Base-by-base conservation (phyloP, 2,797 vertebrate genomes). In the Garrulus glandarius region DNA sequence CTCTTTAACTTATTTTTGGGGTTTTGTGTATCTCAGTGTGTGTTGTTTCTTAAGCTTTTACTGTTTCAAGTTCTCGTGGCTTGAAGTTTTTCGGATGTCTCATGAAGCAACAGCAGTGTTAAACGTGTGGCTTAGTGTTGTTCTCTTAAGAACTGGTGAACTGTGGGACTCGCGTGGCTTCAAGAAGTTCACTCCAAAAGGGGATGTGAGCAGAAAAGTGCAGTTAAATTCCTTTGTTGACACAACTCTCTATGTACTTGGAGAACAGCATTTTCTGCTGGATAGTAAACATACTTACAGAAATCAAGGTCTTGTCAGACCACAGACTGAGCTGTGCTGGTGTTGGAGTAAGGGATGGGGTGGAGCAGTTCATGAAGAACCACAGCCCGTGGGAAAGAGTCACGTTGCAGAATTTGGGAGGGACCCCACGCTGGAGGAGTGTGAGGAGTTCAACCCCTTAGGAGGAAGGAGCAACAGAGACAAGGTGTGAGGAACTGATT, bases 21-120 rank as follows among this genome's bases (percentile, higher is more conserved):
- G 8, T 39, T 65, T 49, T 52, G 3, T 2, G 0, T 32, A 5
- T 17, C 10, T 36, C 0, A 9, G 3, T 24, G 5, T 21, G 2
- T 30, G 23, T 24, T 69, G 18, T 67, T 53, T 67, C 27, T 13
- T 23, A 9, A 50, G 13, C 13, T 60, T 72, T 59, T 65, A 13
- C 27, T 67, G 0, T 34, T 70, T 15, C 21, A 27, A 21, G 17
- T 22, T 34, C 34, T 59, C 1, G 5, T 34, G 56, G 41, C 74
- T 43, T 69, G 34, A 63, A 56, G 55, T 41, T 78, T 68, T 60
- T 75, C 41, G 30, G 80, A 5, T 47, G 15, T 8, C 27, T 72
- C 11, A 0, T 18, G 55, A 30, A 81, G 44, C 71, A 63, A 20
- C 10, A 32, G 1, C 14, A 15, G 1, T 0, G 1, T 29, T 29